These are phyloP conservation scores for Gobio gobio DNA, from an alignment of 2,113 vertebrate species.

Conservation along the genomic window DNA sequence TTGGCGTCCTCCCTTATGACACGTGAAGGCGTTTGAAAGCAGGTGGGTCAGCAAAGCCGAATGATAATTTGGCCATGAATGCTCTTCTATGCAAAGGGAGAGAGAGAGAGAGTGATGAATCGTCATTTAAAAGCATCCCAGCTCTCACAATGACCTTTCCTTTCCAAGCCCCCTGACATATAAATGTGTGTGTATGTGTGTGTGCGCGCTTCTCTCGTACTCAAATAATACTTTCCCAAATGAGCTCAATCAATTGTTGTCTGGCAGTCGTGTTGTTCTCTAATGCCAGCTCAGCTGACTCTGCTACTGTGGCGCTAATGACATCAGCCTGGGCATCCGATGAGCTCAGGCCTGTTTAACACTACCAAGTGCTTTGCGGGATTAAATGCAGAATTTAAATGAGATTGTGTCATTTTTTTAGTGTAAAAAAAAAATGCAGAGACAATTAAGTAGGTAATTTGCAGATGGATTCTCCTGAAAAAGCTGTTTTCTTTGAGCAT, in stretches of 20 bases:
- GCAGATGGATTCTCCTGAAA: neutral
- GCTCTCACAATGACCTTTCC: conserved; percentile 38
- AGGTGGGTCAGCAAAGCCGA: conserved; percentile 17
- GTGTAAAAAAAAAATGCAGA: neutral
- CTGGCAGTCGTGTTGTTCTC: conserved; percentile 33
- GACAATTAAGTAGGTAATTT: neutral
- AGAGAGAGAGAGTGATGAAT: conserved; percentile 41
- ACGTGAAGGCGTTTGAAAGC: neutral
- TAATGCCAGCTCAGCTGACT: conserved; percentile 45
- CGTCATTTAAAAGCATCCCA: conserved; percentile 41
- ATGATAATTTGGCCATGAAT: conserved; percentile 40
- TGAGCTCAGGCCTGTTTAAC: conserved; percentile 14
- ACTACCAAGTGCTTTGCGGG: neutral
- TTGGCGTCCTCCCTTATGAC: neutral
- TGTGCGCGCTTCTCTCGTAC: neutral
- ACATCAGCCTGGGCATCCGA: conserved; percentile 31
- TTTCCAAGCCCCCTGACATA: conserved; percentile 8
- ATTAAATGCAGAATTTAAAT: neutral
- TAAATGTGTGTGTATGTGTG: conserved; percentile 23
- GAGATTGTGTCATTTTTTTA: neutral
- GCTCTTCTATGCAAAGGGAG: conserved; percentile 9
- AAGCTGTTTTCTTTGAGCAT: neutral
- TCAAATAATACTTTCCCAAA: conserved; percentile 20
- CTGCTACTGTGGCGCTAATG: conserved; percentile 28
- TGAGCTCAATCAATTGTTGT: conserved; percentile 48